Evolutionary conservation across 2,888 invertebrate species (phyloP).

Genomic region (Steinernema scapterisci): DNA sequence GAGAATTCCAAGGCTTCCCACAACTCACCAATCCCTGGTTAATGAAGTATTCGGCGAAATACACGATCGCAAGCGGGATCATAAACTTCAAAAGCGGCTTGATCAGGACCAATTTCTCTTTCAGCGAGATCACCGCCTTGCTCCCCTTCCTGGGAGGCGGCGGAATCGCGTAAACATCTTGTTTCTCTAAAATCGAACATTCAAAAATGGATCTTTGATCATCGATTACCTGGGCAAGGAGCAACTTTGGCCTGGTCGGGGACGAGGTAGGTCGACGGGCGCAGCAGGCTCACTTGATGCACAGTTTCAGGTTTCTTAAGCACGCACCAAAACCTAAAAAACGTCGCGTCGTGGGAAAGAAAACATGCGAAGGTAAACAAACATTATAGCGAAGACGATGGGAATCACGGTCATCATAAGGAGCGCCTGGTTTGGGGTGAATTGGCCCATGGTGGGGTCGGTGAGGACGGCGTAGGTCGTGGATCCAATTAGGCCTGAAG

Average conservation of each 20-base stretch:
- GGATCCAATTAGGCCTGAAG: slow-evolving; percentile 78
- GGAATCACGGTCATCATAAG: slow-evolving; percentile 79
- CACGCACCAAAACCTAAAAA: slow-evolving; percentile 40
- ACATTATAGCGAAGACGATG: slow-evolving; percentile 74
- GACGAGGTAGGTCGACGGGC: slow-evolving; percentile 58
- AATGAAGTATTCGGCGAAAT: slow-evolving; percentile 84
- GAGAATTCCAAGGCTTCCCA: not conserved
- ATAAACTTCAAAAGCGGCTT: slow-evolving; percentile 76
- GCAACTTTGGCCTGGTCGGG: slow-evolving; percentile 52
- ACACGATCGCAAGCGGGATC: slow-evolving; percentile 79
- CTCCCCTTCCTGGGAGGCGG: slow-evolving; percentile 60
- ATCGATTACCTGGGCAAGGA: not conserved
- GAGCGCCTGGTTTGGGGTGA: slow-evolving; percentile 71
- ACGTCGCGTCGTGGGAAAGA: not conserved
- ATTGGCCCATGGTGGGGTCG: slow-evolving; percentile 70
- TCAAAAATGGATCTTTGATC: too few relatives aligned
- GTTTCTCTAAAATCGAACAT: slow-evolving; percentile 74
- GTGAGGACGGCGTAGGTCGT: slow-evolving; percentile 78
- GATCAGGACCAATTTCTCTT: not conserved
- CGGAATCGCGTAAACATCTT: slow-evolving; percentile 74
- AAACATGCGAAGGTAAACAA: slow-evolving; percentile 36
- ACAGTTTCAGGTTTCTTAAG: slow-evolving; percentile 35
- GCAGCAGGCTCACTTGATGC: slow-evolving; percentile 37
- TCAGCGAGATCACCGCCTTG: not conserved
- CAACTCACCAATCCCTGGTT: slow-evolving; percentile 81